Conservation (phyloP, 1,140 invertebrate genomes). For the Penaeus chinensis region DNA sequence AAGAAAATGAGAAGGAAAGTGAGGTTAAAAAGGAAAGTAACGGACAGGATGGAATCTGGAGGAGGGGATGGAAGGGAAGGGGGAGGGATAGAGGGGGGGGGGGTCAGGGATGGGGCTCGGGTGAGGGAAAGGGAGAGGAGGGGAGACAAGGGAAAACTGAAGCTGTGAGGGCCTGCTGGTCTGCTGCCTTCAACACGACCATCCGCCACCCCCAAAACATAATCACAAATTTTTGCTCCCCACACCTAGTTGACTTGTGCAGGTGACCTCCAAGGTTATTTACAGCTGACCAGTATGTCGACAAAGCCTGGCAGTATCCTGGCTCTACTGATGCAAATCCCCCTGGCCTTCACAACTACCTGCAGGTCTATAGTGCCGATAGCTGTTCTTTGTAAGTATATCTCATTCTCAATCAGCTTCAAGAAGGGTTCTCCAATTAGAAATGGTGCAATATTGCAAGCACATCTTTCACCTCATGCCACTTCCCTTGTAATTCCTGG, state of each 20-base stretch:
- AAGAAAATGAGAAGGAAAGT: constrained; percentile 6
- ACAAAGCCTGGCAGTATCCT: constrained; percentile 11
- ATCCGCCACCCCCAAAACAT: constrained; percentile 16
- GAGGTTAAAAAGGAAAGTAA: constrained; percentile 10
- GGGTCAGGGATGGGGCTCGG: background rate
- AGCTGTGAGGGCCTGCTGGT: constrained; percentile 25
- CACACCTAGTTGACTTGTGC: constrained; percentile 30
- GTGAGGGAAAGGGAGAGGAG: background rate
- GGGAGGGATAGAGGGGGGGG: background rate
- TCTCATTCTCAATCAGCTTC: too few species aligned
- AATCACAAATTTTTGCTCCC: constrained; percentile 15
- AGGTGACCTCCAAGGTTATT: constrained; percentile 23
- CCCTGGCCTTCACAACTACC: constrained; percentile 13
- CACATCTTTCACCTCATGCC: too few species aligned
- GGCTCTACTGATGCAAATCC: constrained; percentile 3
- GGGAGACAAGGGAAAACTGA: constrained; percentile 16
- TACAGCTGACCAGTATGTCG: constrained; percentile 16
- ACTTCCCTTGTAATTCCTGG: too few species aligned
- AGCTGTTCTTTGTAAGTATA: too few species aligned
- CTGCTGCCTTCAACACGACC: constrained; percentile 13
- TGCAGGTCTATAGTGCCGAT: background rate
- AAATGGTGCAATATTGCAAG: too few species aligned
- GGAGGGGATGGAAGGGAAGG: background rate
- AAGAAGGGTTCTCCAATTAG: too few species aligned
- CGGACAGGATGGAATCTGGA: constrained; percentile 2